Percentiles rank a stretch among this genome's conserved stretches.
phyloP scores from a whole-genome alignment of 2,888 invertebrate species.

The Ophioninae sp. region DNA sequence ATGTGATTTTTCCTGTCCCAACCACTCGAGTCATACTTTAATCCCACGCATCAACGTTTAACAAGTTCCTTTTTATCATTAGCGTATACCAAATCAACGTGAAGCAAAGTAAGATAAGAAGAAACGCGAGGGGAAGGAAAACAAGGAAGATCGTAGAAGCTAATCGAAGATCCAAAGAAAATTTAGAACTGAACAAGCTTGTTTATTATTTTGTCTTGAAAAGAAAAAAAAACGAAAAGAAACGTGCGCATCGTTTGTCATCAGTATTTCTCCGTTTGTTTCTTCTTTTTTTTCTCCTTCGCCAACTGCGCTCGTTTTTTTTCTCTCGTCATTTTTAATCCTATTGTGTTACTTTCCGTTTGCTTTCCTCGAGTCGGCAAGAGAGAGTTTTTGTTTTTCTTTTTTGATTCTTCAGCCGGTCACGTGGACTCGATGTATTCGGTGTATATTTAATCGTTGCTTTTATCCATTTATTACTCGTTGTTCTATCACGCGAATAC shows the following conservation, averaged over 20 bases:
- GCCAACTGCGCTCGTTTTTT: conserved; percentile 24
- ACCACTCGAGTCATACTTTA: conserved; percentile 48
- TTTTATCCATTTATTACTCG: conserved; percentile 58
- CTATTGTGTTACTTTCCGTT: conserved; percentile 34
- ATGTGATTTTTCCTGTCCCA: conserved; percentile 29
- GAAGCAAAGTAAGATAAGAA: conserved; percentile 40
- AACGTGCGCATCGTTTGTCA: conserved; percentile 43
- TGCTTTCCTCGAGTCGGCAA: conserved; percentile 13
- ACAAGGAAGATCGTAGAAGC: conserved; percentile 18
- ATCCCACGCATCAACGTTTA: conserved; percentile 59
- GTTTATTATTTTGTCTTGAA: conserved; percentile 2
- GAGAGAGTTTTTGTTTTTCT: conserved; percentile 20
- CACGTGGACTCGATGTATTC: conserved; percentile 11
- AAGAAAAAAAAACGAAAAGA: neutral
- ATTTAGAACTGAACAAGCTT: conserved; percentile 3
- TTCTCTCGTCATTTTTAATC: conserved; percentile 31
- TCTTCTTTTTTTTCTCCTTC: conserved; percentile 19
- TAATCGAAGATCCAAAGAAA: conserved; percentile 37
- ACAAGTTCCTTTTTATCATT: conserved; percentile 72
- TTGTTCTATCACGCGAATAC: conserved; percentile 16
- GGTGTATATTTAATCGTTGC: conserved; percentile 46
- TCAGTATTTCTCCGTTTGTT: conserved; percentile 53
- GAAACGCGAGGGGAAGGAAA: conserved; percentile 27
- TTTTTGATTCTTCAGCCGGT: conserved; percentile 52
- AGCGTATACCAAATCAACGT: conserved; percentile 67